These are phyloP conservation scores for Aphaenogaster rudis DNA, from an alignment of 1,140 invertebrate genomes.

Conservation along the genomic window DNA sequence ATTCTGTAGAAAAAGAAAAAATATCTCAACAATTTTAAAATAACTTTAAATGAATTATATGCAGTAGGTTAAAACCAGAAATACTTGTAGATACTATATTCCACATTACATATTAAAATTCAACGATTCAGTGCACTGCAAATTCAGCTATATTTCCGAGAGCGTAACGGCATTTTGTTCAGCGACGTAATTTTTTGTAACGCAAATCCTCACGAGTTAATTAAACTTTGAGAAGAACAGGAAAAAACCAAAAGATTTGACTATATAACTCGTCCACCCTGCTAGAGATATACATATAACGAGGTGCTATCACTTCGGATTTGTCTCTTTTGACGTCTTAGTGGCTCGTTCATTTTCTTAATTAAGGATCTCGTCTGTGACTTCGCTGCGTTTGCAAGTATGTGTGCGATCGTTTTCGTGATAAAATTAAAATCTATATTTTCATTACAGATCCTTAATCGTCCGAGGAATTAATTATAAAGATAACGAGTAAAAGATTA, in stretches of 20 bases:
- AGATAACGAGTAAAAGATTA: background rate
- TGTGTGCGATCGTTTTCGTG: background rate
- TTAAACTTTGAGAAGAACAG: conserved; percentile 20
- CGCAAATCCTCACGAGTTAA: conserved; percentile 27
- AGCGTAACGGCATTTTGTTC: background rate
- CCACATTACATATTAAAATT: conserved; percentile 12
- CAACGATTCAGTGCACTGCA: background rate
- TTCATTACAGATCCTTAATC: background rate
- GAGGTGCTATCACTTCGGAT: background rate
- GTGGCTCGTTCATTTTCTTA: conserved; percentile 21
- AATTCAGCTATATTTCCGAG: background rate
- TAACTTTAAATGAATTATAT: conserved; percentile 3
- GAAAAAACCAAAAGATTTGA: background rate
- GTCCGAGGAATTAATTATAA: background rate
- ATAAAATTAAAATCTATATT: conserved; percentile 3
- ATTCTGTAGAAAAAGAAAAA: background rate
- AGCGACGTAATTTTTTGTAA: conserved; percentile 36
- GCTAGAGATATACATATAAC: conserved; percentile 7
- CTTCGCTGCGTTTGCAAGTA: background rate
- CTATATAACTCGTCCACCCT: background rate
- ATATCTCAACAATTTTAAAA: background rate
- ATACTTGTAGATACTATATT: conserved; percentile 2
- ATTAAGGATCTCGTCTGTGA: conserved; percentile 27
- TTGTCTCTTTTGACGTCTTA: conserved; percentile 6
- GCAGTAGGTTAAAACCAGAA: background rate